Conservation (phyloP, 2,888 invertebrate species). For the Creontiades dilutus region DNA sequence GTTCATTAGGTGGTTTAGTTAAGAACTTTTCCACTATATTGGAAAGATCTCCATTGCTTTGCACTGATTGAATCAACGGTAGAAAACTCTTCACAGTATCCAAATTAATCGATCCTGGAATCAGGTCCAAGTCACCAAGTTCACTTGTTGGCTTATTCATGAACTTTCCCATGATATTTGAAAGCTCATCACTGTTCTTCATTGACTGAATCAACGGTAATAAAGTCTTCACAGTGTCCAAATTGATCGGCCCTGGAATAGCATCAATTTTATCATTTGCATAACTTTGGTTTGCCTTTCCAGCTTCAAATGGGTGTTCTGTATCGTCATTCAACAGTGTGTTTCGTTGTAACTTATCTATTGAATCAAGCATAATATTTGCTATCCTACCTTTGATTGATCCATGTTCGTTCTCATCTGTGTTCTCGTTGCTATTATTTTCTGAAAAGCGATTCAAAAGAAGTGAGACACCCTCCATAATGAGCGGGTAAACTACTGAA, state of each 20-base stretch:
- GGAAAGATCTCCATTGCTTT: background rate
- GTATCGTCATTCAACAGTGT: background rate
- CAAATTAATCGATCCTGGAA: background rate
- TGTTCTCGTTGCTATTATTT: background rate
- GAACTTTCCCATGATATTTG: background rate
- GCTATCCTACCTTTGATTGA: background rate
- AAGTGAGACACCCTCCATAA: conserved; percentile 48
- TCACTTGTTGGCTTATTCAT: background rate
- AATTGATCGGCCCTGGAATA: background rate
- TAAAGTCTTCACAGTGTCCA: background rate
- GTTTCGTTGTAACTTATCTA: background rate
- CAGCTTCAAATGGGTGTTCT: background rate
- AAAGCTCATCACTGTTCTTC: background rate
- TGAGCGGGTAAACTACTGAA: conserved; percentile 41
- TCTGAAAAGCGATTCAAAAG: conserved; percentile 16
- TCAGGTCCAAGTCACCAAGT: background rate
- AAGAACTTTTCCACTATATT: background rate
- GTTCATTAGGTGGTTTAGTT: background rate
- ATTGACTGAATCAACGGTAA: conserved; percentile 14
- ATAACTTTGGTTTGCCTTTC: background rate
- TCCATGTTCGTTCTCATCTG: background rate
- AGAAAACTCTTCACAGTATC: background rate
- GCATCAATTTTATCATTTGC: background rate
- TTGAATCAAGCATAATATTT: background rate
- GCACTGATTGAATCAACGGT: conserved; percentile 23